phyloP scores from a whole-genome alignment of 2,113 vertebrate species.

The Gavialis gangeticus region DNA sequence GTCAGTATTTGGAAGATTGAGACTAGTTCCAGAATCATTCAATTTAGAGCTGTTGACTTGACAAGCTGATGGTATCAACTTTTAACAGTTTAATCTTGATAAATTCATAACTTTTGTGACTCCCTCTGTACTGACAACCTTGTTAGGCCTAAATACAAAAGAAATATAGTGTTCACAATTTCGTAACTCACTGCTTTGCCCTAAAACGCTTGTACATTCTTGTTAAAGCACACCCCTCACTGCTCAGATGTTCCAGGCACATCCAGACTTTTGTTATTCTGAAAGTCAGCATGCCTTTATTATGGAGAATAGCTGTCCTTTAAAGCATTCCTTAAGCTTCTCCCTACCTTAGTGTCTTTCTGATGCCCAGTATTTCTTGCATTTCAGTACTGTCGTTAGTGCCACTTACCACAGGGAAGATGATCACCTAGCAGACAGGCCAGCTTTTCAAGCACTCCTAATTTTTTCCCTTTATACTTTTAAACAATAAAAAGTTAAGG shows the following conservation, averaged over 20 bases:
- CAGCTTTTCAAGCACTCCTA: not conserved
- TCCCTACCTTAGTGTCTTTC: not conserved
- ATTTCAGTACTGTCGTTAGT: not conserved
- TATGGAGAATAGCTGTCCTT: not conserved
- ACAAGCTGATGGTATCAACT: not conserved
- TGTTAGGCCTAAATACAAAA: not conserved
- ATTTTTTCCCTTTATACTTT: not conserved
- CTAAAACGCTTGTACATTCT: slow-evolving; percentile 2
- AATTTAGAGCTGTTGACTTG: not conserved
- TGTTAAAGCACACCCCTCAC: not conserved
- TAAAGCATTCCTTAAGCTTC: not conserved
- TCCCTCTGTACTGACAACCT: not conserved
- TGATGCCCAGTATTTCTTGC: not conserved
- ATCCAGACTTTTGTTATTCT: not conserved
- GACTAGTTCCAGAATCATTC: not conserved
- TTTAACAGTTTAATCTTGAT: not conserved
- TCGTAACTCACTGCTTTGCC: not conserved
- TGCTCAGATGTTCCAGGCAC: not conserved
- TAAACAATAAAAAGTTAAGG: not conserved
- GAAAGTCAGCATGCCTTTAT: not conserved
- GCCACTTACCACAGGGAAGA: not conserved
- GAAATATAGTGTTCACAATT: slow-evolving; percentile 1
- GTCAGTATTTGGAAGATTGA: not conserved
- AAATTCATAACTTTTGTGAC: not conserved
- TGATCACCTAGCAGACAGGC: not conserved